phyloP scores from a whole-genome alignment of 92 coral and sea anemone species.

The Meandrina meandrites region DNA sequence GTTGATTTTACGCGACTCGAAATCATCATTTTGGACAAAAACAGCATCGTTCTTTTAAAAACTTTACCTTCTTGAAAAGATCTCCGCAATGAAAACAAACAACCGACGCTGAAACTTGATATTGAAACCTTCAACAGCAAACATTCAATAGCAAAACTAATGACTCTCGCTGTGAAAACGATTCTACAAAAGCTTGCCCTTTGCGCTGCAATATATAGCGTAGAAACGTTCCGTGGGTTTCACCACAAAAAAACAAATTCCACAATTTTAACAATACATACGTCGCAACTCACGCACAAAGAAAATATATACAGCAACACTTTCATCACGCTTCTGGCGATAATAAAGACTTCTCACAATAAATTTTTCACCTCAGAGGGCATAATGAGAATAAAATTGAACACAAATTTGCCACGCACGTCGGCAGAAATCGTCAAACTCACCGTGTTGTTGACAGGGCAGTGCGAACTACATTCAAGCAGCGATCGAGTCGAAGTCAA shows the following conservation, averaged over 20 bases:
- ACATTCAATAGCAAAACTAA: conserved; percentile 2
- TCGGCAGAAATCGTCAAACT: background rate
- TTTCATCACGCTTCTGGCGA: conserved; percentile 5
- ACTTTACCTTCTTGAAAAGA: background rate
- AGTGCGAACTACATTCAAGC: background rate
- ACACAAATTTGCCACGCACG: background rate
- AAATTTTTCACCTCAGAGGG: conserved; percentile 6
- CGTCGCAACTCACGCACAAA: background rate
- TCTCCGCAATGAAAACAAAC: background rate
- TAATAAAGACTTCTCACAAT: conserved; percentile 18
- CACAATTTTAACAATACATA: background rate
- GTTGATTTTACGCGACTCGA: background rate
- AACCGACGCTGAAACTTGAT: background rate
- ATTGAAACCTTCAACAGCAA: conserved; percentile 12
- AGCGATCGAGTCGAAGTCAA: background rate
- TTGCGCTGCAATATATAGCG: background rate
- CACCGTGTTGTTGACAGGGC: background rate
- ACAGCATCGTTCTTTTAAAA: background rate
- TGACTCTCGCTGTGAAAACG: conserved; percentile 15
- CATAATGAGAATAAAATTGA: conserved; percentile 27
- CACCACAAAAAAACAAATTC: conserved; percentile 15
- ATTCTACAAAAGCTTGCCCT: conserved; percentile 19
- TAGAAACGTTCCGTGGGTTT: conserved; percentile 17
- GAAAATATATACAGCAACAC: conserved; percentile 7
- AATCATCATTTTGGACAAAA: background rate